phyloP scores from a whole-genome alignment of 2,888 invertebrate species.

The Chymomyza caudatula region DNA sequence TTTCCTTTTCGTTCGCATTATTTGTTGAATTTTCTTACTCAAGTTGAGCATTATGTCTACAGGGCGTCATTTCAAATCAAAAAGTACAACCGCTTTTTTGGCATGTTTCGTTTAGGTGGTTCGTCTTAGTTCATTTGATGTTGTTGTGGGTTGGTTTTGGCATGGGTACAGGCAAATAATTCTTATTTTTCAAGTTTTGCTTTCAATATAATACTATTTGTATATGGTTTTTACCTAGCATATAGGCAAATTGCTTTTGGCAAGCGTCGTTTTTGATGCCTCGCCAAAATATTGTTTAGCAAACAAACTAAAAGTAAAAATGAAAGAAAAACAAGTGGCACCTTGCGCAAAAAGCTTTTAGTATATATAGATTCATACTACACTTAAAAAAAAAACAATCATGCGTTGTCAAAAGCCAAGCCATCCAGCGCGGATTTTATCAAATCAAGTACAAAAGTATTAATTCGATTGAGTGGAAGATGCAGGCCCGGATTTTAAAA shows the following conservation, averaged over 20 bases:
- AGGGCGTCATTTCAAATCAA: not conserved
- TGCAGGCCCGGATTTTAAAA: too few species aligned
- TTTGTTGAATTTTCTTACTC: not conserved
- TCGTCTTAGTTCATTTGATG: not conserved
- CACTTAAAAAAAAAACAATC: too few species aligned
- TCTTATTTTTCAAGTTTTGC: not conserved
- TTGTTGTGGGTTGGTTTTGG: not conserved
- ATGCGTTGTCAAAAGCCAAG: too few species aligned
- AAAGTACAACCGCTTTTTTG: too few species aligned
- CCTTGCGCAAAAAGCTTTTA: slow-evolving; percentile 13
- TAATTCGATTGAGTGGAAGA: too few species aligned
- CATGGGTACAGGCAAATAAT: not conserved
- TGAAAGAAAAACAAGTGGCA: slow-evolving; percentile 25
- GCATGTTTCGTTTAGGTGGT: not conserved
- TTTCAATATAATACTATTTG: not conserved
- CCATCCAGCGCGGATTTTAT: too few species aligned
- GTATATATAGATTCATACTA: too few species aligned
- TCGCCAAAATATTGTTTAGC: slow-evolving; percentile 69
- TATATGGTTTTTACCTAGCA: slow-evolving; percentile 11
- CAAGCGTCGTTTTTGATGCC: slow-evolving; percentile 61
- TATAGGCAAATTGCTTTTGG: slow-evolving; percentile 61
- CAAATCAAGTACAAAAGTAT: too few species aligned
- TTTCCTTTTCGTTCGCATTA: not conserved
- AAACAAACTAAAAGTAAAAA: slow-evolving; percentile 53
- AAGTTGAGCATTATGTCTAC: not conserved